A percentile compares a stretch with the other conserved stretches of the same genome.
Evolutionary conservation across 2,888 invertebrate species (phyloP).

Genomic region (Phorcus lineatus): DNA sequence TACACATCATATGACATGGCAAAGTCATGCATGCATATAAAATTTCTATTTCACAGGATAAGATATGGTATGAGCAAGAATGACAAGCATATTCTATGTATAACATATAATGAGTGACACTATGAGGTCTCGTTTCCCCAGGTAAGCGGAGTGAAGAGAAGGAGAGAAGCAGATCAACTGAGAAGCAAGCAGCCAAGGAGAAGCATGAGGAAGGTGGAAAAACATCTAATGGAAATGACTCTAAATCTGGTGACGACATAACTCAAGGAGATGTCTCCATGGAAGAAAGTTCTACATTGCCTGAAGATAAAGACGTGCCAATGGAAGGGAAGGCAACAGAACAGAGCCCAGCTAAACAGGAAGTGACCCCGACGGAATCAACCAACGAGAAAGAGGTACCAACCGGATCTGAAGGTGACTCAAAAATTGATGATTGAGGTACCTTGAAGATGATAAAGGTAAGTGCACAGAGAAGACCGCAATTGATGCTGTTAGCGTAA

Average conservation of each 20-base stretch:
- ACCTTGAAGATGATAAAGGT: conserved; percentile 1
- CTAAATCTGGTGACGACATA: neutral
- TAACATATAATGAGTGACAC: too few species aligned
- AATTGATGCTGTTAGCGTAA: conserved; percentile 4
- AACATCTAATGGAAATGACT: neutral
- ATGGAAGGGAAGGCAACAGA: too few species aligned
- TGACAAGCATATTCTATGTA: too few species aligned
- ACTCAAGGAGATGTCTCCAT: too few species aligned
- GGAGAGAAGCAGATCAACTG: neutral
- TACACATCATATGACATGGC: too few species aligned
- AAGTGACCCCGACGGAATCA: neutral
- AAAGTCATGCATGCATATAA: too few species aligned
- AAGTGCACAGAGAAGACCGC: neutral
- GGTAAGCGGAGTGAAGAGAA: neutral
- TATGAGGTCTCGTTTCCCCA: neutral
- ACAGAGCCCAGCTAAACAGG: neutral
- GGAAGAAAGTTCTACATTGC: too few species aligned
- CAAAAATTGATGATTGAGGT: conserved; percentile 5
- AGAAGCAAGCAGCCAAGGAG: neutral
- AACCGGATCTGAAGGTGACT: neutral
- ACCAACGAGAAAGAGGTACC: neutral
- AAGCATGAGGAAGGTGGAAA: neutral
- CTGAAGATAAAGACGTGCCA: too few species aligned
- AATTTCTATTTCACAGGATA: too few species aligned
- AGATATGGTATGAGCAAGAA: too few species aligned